These are phyloP conservation scores for Lates japonicus DNA, from an alignment of 2,797 vertebrate species.

Conservation along the genomic window DNA sequence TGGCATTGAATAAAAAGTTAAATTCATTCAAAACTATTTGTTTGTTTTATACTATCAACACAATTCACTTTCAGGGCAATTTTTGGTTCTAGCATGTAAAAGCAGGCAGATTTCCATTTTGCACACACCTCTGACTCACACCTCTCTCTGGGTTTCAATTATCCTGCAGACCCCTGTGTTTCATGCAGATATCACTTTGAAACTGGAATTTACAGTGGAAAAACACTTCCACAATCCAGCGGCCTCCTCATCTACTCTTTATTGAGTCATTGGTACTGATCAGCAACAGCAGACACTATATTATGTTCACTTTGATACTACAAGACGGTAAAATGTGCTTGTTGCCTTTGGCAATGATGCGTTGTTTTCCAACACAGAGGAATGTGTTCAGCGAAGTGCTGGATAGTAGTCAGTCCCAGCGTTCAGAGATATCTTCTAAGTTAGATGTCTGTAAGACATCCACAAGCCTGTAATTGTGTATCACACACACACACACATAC, in stretches of 20 bases:
- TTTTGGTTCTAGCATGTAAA: background rate
- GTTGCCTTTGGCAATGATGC: constrained; percentile 11
- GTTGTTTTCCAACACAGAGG: constrained; percentile 10
- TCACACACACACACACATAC: constrained; percentile 13
- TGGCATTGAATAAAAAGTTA: too few relatives aligned
- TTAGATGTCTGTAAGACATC: constrained; percentile 13
- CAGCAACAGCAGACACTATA: background rate
- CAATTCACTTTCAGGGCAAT: background rate
- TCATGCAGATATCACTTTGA: background rate
- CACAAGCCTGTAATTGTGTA: constrained; percentile 34
- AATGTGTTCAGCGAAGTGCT: constrained; percentile 27
- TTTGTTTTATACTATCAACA: background rate
- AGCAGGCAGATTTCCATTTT: background rate
- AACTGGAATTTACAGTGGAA: background rate
- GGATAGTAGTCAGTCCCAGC: background rate
- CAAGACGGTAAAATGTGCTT: background rate
- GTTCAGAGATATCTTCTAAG: constrained; percentile 27
- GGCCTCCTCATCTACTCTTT: background rate
- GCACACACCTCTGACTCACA: too few relatives aligned
- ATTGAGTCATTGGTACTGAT: background rate
- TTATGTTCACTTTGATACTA: constrained; percentile 7
- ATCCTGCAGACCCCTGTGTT: background rate
- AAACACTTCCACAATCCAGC: background rate
- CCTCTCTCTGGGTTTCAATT: background rate
- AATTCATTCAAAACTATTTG: background rate